phyloP scores from a whole-genome alignment of 2,113 vertebrate genomes.

The Zosterops japonicus region DNA sequence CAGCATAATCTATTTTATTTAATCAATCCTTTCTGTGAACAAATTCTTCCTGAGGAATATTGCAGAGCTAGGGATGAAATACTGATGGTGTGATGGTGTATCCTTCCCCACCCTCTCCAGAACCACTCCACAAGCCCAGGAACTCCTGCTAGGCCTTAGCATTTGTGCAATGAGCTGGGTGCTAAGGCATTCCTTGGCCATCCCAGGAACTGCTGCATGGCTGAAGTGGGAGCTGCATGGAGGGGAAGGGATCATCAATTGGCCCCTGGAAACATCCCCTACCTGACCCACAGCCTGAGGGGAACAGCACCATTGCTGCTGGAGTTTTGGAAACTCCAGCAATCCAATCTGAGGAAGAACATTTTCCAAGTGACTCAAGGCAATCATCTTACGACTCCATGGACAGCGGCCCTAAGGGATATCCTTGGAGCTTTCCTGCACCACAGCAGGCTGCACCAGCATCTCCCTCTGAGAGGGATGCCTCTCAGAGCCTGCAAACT shows the following conservation, averaged over 20 bases:
- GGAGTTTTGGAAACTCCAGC: not conserved
- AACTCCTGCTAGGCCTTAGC: not conserved
- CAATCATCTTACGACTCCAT: not conserved
- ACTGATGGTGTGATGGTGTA: not conserved
- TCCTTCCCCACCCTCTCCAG: not conserved
- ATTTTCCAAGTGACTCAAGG: not conserved
- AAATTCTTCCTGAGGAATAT: not conserved
- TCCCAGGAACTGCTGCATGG: not conserved
- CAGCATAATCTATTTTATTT: not conserved
- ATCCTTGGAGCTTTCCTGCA: not conserved
- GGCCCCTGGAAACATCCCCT: not conserved
- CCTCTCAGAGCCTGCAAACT: not conserved
- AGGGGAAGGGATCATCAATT: not conserved
- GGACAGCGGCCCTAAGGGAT: not conserved
- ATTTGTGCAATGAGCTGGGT: not conserved
- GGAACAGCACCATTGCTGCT: not conserved
- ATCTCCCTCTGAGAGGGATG: not conserved
- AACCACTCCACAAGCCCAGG: not conserved
- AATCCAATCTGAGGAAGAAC: not conserved
- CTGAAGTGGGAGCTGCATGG: not conserved
- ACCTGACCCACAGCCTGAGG: fast-evolving
- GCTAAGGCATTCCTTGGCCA: not conserved
- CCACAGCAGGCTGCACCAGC: not conserved
- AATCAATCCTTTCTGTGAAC: not conserved
- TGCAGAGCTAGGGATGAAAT: not conserved